Evolutionary conservation across 1,140 invertebrate species (phyloP), one percentile per base, ranked within the genome.

Genomic region (Anastatus disparis): DNA sequence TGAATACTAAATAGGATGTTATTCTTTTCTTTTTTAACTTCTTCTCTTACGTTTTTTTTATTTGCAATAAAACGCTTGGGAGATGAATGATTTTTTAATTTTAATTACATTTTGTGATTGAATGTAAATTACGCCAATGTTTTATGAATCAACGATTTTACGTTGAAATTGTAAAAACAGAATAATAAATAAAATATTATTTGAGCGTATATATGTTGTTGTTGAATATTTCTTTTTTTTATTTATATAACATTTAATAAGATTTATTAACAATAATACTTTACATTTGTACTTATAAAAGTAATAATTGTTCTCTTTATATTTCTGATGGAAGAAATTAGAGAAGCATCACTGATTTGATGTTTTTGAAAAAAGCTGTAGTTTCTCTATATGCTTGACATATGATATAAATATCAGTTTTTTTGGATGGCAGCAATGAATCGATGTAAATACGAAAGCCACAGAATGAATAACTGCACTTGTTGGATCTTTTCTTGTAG

Each of bases 91-190:
- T n/a, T 56, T n/a, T n/a, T 20, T 38, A 53, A n/a, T 31, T 20
- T 59, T 59, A 20, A 48, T 38, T 59, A 15, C 42, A 12, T 50
- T 6, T 68, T 59, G 24, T 27, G 38, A 67, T 50, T 66, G 0
- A 20, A 52, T 40, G 44, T 52, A 42, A 17, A 69, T 61, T 69
- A 50, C 56, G 35, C 56, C 46, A 2, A 26, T 22, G 56, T 61
- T 69, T 69, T 59, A 26, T 17, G 29, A 44, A 10, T 6, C 24
- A 61, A 69, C 35, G 35, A 61, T 61, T 6, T 35, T 6, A 6
- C 38, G 56, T 52, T 61, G 66, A 38, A 2, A 46, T 42, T 69
- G 66, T 69, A 29, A 15, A 69, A 69, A 22, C 44, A 52, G 38
- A 46, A 53, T 3, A 59, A 69, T 29, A 69, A 61, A 42, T 38